phyloP scores from a whole-genome alignment of 2,797 vertebrate genomes.

The Catharus ustulatus region DNA sequence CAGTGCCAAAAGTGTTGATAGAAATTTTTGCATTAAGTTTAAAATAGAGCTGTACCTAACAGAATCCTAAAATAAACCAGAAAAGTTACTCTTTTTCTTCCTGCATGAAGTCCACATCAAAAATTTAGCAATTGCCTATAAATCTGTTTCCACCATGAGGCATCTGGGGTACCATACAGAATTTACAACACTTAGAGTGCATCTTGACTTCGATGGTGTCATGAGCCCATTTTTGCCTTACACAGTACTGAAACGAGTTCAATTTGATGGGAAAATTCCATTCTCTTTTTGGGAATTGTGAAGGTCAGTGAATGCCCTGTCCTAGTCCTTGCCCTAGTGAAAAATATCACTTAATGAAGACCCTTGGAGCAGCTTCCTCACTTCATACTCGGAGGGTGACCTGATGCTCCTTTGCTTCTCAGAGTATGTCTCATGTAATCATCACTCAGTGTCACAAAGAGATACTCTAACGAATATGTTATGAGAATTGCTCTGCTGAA shows the following conservation, averaged over 20 bases:
- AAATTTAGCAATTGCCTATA: neutral
- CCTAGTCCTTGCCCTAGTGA: neutral
- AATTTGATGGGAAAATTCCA: neutral
- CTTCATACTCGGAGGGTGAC: neutral
- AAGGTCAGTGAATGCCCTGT: neutral
- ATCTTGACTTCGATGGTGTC: neutral
- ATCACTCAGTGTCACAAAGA: neutral
- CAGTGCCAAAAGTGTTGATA: neutral
- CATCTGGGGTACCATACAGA: neutral
- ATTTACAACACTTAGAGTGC: neutral
- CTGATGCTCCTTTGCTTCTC: neutral
- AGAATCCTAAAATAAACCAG: neutral
- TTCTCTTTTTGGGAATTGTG: neutral
- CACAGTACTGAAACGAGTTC: neutral
- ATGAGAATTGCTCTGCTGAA: neutral
- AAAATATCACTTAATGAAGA: neutral
- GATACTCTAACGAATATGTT: neutral
- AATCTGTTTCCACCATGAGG: neutral
- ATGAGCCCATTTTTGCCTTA: neutral
- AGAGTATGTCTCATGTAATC: neutral
- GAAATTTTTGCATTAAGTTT: neutral
- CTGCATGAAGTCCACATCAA: neutral
- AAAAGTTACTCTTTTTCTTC: neutral
- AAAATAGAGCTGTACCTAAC: conserved; percentile 12
- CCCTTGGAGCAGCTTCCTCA: neutral